These are phyloP conservation scores for Ptychoptera contaminata DNA, from an alignment of 2,888 invertebrate genomes.

Conservation along the genomic window DNA sequence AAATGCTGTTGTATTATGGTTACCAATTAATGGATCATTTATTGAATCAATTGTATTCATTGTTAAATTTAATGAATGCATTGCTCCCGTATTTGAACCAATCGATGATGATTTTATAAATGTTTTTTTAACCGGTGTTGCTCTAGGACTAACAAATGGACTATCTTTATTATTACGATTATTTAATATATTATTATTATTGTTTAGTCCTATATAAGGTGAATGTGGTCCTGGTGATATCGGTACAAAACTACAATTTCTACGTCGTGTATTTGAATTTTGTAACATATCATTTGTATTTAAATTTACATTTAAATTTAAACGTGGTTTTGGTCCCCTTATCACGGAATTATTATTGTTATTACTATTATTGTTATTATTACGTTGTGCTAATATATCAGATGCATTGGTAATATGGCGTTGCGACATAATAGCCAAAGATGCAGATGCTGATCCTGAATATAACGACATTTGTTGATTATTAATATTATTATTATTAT, in stretches of 20 bases:
- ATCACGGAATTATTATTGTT: slow-evolving; percentile 7
- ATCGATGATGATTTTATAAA: slow-evolving; percentile 33
- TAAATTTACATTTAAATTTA: slow-evolving; percentile 20
- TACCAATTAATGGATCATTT: too few species aligned
- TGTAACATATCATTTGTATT: slow-evolving; percentile 36
- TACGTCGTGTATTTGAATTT: slow-evolving; percentile 59
- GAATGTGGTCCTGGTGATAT: slow-evolving; percentile 67
- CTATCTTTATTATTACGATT: slow-evolving; percentile 28
- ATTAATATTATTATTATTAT: slow-evolving; percentile 12
- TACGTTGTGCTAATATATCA: not conserved
- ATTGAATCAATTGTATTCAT: too few species aligned
- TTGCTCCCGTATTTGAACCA: not conserved
- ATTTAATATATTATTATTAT: slow-evolving; percentile 30
- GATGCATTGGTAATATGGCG: slow-evolving; percentile 5
- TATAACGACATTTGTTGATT: slow-evolving; percentile 1
- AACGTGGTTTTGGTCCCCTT: slow-evolving; percentile 22
- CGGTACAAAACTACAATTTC: slow-evolving; percentile 73
- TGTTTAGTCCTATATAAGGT: slow-evolving; percentile 23
- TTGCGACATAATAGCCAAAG: slow-evolving; percentile 29
- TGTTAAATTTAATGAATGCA: too few species aligned
- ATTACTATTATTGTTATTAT: slow-evolving; percentile 5
- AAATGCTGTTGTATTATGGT: too few species aligned
- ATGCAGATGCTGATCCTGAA: slow-evolving; percentile 29
- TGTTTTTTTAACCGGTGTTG: slow-evolving; percentile 54
- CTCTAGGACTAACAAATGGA: slow-evolving; percentile 64